Conservation (phyloP, 1,140 invertebrate species). For the Cotesia glomerata region DNA sequence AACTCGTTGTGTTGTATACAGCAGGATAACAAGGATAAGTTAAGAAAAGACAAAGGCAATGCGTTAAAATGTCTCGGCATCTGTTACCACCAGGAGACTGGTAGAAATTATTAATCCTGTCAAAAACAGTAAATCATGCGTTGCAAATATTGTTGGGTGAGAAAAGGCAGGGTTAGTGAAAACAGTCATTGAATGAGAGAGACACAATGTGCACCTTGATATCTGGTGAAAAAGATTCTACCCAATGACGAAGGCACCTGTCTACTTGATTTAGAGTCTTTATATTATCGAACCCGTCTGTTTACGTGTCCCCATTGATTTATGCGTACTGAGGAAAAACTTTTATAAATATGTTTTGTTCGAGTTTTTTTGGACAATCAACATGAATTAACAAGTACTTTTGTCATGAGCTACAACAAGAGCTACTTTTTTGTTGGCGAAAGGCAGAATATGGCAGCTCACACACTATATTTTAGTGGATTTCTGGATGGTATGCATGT, state of each 20-base stretch:
- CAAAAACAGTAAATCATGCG: constrained; percentile 55
- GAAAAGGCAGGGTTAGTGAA: neutral
- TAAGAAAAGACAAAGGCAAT: neutral
- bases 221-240: constrained; percentile 11
- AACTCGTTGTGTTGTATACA: neutral
- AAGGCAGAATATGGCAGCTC: neutral
- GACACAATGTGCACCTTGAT: neutral
- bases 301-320: constrained; percentile 20
- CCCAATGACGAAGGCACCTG: constrained; percentile 31
- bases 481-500: neutral
- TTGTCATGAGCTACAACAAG: constrained; percentile 5
- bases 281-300: constrained; percentile 38
- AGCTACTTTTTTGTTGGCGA: no score
- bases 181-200: neutral
- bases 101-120: constrained; percentile 58
- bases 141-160: constrained; percentile 14
- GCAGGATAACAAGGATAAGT: neutral
- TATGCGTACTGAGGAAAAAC: constrained; percentile 18
- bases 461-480: neutral
- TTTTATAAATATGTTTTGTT: constrained; percentile 10
- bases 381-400: constrained; percentile 19
- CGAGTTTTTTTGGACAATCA: neutral
- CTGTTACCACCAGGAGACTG: constrained; percentile 42
- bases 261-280: constrained; percentile 51
- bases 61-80: constrained; percentile 52